Percentiles rank a stretch among this genome's conserved stretches.
Evolutionary conservation across 2,797 vertebrate species (phyloP).

Genomic region (Muraenolepis orangiensis): DNA sequence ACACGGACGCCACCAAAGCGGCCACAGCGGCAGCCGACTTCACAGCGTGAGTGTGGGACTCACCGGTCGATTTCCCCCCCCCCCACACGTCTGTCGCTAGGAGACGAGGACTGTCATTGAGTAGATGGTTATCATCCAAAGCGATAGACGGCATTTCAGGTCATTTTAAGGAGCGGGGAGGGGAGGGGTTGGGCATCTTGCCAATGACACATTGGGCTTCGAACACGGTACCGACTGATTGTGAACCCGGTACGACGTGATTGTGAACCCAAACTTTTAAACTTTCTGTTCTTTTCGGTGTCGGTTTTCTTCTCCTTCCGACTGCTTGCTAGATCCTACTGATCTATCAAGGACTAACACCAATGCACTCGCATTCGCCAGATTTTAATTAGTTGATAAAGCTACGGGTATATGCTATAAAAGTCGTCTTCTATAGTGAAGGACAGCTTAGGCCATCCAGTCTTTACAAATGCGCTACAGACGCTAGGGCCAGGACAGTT

Average conservation of each 20-base stretch:
- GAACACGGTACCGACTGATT: too few relatives aligned
- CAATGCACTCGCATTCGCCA: background rate
- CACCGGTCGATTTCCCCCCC: too few relatives aligned
- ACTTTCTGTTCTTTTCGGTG: background rate
- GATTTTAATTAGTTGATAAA: background rate
- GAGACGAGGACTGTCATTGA: background rate
- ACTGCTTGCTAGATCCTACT: too few relatives aligned
- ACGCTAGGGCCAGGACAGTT: background rate
- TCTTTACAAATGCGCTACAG: background rate
- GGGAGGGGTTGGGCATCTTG: too few relatives aligned
- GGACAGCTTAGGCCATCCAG: background rate
- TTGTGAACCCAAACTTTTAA: too few relatives aligned
- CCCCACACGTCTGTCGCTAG: background rate
- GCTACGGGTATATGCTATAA: background rate
- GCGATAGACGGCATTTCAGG: too few relatives aligned
- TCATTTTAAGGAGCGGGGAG: too few relatives aligned
- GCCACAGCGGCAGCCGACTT: conserved; percentile 97
- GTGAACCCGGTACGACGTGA: too few relatives aligned
- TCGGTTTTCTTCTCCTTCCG: too few relatives aligned
- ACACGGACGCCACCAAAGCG: conserved; percentile 93
- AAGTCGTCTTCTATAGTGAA: background rate
- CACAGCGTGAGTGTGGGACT: conserved; percentile 88
- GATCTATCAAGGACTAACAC: background rate
- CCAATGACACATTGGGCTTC: too few relatives aligned
- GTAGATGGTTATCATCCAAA: too few relatives aligned